These are phyloP conservation scores for Ernsta delagoae DNA, from an alignment of 2,888 invertebrate genomes.

Conservation along the genomic window DNA sequence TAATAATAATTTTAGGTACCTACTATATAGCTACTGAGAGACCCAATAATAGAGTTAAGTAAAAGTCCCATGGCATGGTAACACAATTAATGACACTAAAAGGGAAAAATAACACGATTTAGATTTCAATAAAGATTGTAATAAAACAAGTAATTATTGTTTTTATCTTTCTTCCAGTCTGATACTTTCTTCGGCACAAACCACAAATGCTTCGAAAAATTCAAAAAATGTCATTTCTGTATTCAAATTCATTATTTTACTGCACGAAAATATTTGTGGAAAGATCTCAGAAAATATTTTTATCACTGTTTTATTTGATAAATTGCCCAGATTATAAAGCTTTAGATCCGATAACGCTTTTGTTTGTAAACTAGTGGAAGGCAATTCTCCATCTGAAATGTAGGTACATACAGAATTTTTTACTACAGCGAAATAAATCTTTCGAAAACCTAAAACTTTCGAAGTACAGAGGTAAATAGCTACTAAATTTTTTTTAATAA, in stretches of 20 bases:
- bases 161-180: constrained; percentile 50
- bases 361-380: background rate
- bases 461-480: no score
- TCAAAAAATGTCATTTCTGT: constrained; percentile 85
- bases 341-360: constrained; percentile 45
- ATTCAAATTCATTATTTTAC: constrained; percentile 74
- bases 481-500: no score
- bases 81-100: no score
- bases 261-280: constrained; percentile 66
- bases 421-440: background rate
- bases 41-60: no score
- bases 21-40: no score
- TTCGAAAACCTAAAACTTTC: no score
- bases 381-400: constrained; percentile 23
- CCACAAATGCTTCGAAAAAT: constrained; percentile 84
- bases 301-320: constrained; percentile 63
- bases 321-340: constrained; percentile 68
- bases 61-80: no score
- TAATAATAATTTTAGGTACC: no score
- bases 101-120: no score
- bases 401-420: background rate
- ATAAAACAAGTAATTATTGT: no score
- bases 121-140: no score
- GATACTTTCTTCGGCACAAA: constrained; percentile 70
- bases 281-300: constrained; percentile 72